Conservation (phyloP, 2,113 vertebrate genomes). For the Camarhynchus parvulus region DNA sequence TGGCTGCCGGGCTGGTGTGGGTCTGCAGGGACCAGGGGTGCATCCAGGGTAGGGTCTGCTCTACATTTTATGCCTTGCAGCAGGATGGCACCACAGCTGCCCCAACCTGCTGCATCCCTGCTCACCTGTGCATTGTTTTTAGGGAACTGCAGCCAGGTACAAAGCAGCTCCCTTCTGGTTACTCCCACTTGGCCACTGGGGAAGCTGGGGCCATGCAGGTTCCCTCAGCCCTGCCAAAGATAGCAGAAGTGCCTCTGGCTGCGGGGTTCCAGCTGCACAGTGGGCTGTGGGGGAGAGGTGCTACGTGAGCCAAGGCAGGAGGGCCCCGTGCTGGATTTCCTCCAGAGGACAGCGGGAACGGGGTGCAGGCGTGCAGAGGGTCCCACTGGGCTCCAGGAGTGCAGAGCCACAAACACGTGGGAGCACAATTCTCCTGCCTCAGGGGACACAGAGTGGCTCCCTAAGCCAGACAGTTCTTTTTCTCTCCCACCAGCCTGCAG, state of each 20-base stretch:
- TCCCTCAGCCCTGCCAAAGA: neutral
- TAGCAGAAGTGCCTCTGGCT: neutral
- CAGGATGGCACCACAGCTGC: neutral
- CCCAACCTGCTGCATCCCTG: rapidly evolving
- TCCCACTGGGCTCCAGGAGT: rapidly evolving
- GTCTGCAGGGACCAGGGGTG: neutral
- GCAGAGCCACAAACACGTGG: neutral
- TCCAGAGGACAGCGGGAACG: rapidly evolving
- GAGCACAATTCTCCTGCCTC: neutral
- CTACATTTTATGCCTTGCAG: neutral
- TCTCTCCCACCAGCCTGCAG: neutral
- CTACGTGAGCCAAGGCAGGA: neutral
- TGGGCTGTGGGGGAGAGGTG: neutral
- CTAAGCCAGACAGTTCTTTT: neutral
- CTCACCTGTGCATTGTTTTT: neutral
- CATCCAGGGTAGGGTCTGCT: rapidly evolving
- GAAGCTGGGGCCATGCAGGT: neutral
- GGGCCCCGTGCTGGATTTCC: neutral
- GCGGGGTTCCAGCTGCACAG: neutral
- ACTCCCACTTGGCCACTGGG: neutral
- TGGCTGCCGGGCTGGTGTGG: rapidly evolving
- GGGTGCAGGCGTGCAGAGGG: neutral
- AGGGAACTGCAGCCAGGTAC: neutral
- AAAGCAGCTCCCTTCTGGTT: neutral
- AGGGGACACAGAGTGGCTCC: neutral